Percentiles rank a stretch among this genome's conserved stretches.
Evolutionary conservation across 2,888 invertebrate genomes (phyloP).

Genomic region (Macrosiphum euphorbiae): DNA sequence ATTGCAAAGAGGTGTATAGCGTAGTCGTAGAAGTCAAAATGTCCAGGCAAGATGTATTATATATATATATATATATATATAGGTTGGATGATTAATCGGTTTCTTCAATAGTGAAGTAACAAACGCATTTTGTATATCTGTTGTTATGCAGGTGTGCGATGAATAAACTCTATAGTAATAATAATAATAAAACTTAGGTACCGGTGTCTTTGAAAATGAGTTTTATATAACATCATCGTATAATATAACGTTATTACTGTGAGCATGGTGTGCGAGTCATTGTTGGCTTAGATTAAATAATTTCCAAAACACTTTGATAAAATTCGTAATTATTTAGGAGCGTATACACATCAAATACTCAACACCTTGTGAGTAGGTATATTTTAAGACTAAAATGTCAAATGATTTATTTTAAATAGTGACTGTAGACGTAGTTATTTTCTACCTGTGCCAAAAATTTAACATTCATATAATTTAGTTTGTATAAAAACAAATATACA

Average conservation of each 20-base stretch:
- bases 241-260: background rate
- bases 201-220: background rate
- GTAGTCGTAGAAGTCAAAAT: background rate
- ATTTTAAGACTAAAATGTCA: constrained; percentile 60
- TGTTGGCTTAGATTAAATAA: background rate
- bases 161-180: background rate
- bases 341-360: background rate
- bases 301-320: background rate
- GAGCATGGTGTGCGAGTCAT: background rate
- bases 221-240: background rate
- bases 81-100: constrained; percentile 51
- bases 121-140: background rate
- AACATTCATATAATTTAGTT: constrained; percentile 36
- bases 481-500: background rate
- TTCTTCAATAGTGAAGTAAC: constrained; percentile 4
- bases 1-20: background rate
- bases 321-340: background rate
- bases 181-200: background rate
- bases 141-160: constrained; percentile 21
- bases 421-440: constrained; percentile 23
- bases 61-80: background rate
- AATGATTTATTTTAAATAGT: constrained; percentile 53
- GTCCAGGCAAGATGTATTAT: background rate
- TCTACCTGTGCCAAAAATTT: constrained; percentile 56
- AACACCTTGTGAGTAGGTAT: background rate